Evolutionary conservation across 1,140 invertebrate genomes (phyloP).

Genomic region (Brachionus manjavacas): DNA sequence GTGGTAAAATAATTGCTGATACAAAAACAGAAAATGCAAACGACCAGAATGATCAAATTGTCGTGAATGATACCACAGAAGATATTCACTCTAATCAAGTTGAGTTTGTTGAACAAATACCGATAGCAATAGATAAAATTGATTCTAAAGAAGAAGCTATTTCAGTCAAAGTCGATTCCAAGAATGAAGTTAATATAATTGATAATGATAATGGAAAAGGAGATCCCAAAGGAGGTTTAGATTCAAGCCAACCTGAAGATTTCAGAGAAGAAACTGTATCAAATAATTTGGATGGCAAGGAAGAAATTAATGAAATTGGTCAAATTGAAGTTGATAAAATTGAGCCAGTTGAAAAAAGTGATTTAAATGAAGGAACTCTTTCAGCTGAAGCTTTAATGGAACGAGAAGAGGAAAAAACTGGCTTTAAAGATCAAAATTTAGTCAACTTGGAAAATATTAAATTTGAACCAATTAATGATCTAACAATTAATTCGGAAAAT

Average conservation of each 20-base stretch:
- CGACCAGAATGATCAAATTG: background rate
- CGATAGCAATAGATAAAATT: background rate
- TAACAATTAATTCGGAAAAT: background rate
- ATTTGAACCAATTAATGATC: background rate
- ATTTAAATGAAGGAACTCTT: background rate
- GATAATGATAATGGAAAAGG: background rate
- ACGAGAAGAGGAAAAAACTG: background rate
- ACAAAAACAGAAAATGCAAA: background rate
- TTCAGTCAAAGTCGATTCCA: background rate
- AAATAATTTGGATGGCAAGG: background rate
- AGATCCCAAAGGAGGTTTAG: background rate
- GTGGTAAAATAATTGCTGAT: background rate
- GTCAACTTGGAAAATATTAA: background rate
- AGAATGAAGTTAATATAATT: background rate
- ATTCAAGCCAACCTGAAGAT: background rate
- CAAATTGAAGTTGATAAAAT: background rate
- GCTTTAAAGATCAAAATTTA: background rate
- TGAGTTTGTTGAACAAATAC: background rate
- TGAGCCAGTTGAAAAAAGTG: background rate
- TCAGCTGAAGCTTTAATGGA: background rate
- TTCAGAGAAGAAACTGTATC: background rate
- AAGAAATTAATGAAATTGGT: background rate
- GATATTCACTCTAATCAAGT: background rate
- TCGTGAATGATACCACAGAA: background rate
- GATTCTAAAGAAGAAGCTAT: background rate